phyloP scores from a whole-genome alignment of 2,888 invertebrate genomes.

The Macaria liturata region DNA sequence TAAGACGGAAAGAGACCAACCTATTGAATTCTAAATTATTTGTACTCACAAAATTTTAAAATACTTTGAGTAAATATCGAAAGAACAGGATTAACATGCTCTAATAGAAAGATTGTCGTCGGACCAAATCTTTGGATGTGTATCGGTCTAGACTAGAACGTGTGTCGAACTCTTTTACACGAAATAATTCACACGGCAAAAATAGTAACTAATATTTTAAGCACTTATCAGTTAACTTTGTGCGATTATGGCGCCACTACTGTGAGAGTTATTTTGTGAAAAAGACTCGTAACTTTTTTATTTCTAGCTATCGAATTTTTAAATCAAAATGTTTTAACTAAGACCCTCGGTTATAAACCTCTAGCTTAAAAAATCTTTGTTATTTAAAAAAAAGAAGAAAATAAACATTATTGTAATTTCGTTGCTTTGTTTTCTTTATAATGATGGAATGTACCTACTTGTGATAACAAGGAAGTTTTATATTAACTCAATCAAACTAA shows the following conservation, averaged over 20 bases:
- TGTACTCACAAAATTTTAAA: too few species aligned
- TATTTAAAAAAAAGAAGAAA: slow-evolving; percentile 74
- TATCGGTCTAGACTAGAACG: slow-evolving; percentile 36
- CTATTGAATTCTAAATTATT: too few species aligned
- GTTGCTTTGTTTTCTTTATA: slow-evolving; percentile 26
- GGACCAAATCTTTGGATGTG: slow-evolving; percentile 58
- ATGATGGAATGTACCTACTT: too few species aligned
- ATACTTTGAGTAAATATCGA: too few species aligned
- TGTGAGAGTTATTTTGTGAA: too few species aligned
- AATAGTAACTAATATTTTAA: too few species aligned
- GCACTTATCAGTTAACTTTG: too few species aligned
- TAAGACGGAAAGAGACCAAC: too few species aligned
- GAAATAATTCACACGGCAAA: too few species aligned
- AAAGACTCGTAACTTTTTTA: slow-evolving; percentile 32
- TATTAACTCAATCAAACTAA: too few species aligned
- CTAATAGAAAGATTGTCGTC: slow-evolving; percentile 44
- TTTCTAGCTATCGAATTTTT: slow-evolving; percentile 48
- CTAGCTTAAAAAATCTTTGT: slow-evolving; percentile 73
- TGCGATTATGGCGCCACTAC: too few species aligned
- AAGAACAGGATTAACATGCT: slow-evolving; percentile 7
- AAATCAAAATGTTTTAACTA: slow-evolving; percentile 53
- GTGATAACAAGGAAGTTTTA: too few species aligned
- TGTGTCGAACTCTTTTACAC: slow-evolving; percentile 15
- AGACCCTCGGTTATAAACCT: slow-evolving; percentile 73
- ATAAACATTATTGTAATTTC: slow-evolving; percentile 73